Conservation (phyloP, 2,113 vertebrate genomes). For the Myxocyprinus asiaticus region DNA sequence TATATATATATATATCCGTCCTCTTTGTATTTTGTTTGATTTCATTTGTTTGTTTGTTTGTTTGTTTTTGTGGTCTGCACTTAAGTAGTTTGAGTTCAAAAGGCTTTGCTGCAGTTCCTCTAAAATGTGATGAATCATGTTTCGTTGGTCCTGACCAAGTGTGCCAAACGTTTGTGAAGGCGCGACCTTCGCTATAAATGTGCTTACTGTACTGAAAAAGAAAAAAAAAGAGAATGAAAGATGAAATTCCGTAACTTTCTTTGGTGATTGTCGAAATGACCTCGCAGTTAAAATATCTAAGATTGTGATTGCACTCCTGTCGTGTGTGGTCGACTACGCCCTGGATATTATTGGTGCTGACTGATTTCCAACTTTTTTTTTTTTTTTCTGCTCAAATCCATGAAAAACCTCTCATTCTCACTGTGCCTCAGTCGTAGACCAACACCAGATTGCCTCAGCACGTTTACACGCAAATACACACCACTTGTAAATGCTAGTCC, state of each 20-base stretch:
- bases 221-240: slow-evolving; percentile 28
- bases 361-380: slow-evolving; percentile 55
- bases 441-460: slow-evolving; percentile 63
- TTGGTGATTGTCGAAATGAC: slow-evolving; percentile 66
- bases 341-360: slow-evolving; percentile 67
- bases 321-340: slow-evolving; percentile 59
- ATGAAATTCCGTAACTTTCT: slow-evolving; percentile 27
- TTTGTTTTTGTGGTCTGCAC: slow-evolving; percentile 12
- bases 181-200: slow-evolving; percentile 74
- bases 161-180: slow-evolving; percentile 81
- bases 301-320: slow-evolving; percentile 45
- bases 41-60: background rate
- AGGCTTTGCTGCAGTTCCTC: slow-evolving; percentile 66
- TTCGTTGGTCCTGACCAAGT: slow-evolving; percentile 74
- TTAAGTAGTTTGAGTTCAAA: slow-evolving; percentile 77
- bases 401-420: slow-evolving; percentile 54
- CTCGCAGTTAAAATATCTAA: slow-evolving; percentile 30
- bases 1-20: slow-evolving; percentile 68
- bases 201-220: slow-evolving; percentile 68
- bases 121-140: slow-evolving; percentile 70
- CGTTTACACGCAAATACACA: background rate
- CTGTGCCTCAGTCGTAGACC: slow-evolving; percentile 64
- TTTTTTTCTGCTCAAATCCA: slow-evolving; percentile 25
- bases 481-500: background rate
- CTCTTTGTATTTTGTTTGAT: slow-evolving; percentile 62